These are phyloP conservation scores for Epinephelus fuscoguttatus DNA, from an alignment of 2,113 vertebrate genomes.

Conservation along the genomic window DNA sequence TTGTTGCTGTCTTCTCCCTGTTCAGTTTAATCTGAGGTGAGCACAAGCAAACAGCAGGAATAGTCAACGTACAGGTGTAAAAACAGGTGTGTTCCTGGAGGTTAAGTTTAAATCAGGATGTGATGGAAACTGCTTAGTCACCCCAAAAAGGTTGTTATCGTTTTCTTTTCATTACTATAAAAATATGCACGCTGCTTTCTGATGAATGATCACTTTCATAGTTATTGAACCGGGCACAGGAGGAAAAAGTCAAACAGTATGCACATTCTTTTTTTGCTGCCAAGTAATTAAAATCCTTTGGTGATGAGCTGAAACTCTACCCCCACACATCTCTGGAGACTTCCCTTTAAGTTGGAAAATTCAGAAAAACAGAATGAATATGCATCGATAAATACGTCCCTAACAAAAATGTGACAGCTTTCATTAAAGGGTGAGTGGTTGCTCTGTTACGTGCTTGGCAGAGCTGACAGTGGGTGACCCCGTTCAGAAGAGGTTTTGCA, in stretches of 20 bases:
- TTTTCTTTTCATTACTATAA: conserved; percentile 7
- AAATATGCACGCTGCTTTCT: conserved; percentile 31
- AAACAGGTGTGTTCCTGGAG: conserved; percentile 6
- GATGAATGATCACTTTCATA: conserved; percentile 60
- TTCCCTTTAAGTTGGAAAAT: conserved; percentile 50
- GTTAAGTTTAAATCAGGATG: not conserved
- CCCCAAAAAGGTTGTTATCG: not conserved
- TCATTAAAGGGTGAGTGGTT: conserved; percentile 76
- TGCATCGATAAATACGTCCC: conserved; percentile 65
- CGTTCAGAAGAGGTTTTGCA: conserved; percentile 79
- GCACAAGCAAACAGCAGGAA: conserved; percentile 14
- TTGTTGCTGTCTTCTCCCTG: not conserved
- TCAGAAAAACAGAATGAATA: conserved; percentile 68
- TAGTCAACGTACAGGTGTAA: not conserved
- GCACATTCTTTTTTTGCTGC: conserved; percentile 26
- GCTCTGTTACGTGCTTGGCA: conserved; percentile 68
- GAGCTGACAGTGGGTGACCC: conserved; percentile 80
- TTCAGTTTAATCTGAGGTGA: conserved; percentile 3
- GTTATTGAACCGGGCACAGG: conserved; percentile 38
- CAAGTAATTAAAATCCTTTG: conserved; percentile 50
- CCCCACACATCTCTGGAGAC: conserved; percentile 53
- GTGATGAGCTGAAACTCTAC: conserved; percentile 44
- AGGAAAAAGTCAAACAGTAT: conserved; percentile 22
- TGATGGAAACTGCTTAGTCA: conserved; percentile 41
- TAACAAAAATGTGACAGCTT: conserved; percentile 72